Base-by-base conservation (phyloP, 2,888 invertebrate species). In the Neoitamus cyanurus region DNA sequence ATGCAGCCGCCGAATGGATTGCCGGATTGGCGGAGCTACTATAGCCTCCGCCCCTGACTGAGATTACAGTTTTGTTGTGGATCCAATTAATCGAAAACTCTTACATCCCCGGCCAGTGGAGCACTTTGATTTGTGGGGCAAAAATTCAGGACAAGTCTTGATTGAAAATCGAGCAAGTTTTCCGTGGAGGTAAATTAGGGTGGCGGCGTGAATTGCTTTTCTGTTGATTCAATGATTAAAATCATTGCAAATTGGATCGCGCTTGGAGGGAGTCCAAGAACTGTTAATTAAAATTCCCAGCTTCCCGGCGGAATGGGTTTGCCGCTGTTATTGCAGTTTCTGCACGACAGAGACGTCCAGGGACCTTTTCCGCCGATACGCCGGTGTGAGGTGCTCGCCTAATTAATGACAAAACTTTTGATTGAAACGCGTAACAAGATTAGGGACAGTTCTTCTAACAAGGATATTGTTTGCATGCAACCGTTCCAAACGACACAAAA, bases 91-190 rank as follows among this genome's bases (percentile, higher is more conserved):
- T 78, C 78, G 31, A 25, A 58, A 58, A 78, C 78, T 78, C 78
- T 78, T 78, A 48, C 78, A 15, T 77, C 78, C 31, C 78, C 46
- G 30, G 3, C 5, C 30, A 48, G 58, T 15, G 30, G 78, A 42
- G 15, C 28, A 78, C 78, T 48, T 48, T 78, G 78, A 78, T 78
- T 78, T 78, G 78, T 42, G 13, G 48, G 31, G 48, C 48, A 78
- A 78, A 78, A 78, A 78, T 78, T 48, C 78, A 48, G 78, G 48
- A 78, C 78, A 31, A 78, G 78, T 78, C 78, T 48, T 78, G 78
- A 78, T 78, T 78, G 78, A 78, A 78, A 78, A 48, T 78, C 78
- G 48, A 78, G 78, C 30, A 78, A 78, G 42, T 31, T 48, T 58
- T 31, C 31, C 31, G 34, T 20, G 20, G 20, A 37, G 20, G 73